Evolutionary conservation across 2,888 invertebrate species (phyloP).

Genomic region (Brachycybe producta): DNA sequence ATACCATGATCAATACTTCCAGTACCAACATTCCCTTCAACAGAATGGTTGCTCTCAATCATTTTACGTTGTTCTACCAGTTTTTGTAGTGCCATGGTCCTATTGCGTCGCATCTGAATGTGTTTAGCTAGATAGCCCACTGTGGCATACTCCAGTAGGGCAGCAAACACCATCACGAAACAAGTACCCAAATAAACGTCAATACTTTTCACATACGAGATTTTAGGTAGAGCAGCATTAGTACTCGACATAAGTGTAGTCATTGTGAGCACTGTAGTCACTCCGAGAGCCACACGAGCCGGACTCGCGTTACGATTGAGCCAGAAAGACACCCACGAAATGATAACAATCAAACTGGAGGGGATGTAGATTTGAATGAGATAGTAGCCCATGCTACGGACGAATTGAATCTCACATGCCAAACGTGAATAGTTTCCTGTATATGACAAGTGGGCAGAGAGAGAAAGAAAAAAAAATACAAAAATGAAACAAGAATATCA

Average conservation of each 20-base stretch:
- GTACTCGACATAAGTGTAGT: slow-evolving; percentile 95
- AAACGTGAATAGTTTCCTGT: slow-evolving; percentile 86
- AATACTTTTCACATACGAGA: slow-evolving; percentile 94
- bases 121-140: slow-evolving; percentile 96
- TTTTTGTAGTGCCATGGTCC: slow-evolving; percentile 78
- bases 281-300: slow-evolving; percentile 82
- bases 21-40: slow-evolving; percentile 12
- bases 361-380: slow-evolving; percentile 97
- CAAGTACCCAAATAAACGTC: slow-evolving; percentile 94
- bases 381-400: slow-evolving; percentile 96
- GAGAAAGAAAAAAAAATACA: slow-evolving; percentile 6
- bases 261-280: slow-evolving; percentile 94
- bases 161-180: slow-evolving; percentile 98
- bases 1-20: slow-evolving; percentile 17
- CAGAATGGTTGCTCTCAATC: slow-evolving; percentile 34
- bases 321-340: slow-evolving; percentile 96
- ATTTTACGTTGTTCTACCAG: slow-evolving; percentile 84
- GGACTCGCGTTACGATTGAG: slow-evolving; percentile 89
- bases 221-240: slow-evolving; percentile 92
- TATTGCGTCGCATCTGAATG: slow-evolving; percentile 89
- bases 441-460: no score
- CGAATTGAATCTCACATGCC: slow-evolving; percentile 93
- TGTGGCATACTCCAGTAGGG: slow-evolving; percentile 91
- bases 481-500: slow-evolving; percentile 21
- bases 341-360: slow-evolving; percentile 90